Base-by-base conservation (phyloP, 2,797 vertebrate species). In the Chiroxiphia lanceolata region DNA sequence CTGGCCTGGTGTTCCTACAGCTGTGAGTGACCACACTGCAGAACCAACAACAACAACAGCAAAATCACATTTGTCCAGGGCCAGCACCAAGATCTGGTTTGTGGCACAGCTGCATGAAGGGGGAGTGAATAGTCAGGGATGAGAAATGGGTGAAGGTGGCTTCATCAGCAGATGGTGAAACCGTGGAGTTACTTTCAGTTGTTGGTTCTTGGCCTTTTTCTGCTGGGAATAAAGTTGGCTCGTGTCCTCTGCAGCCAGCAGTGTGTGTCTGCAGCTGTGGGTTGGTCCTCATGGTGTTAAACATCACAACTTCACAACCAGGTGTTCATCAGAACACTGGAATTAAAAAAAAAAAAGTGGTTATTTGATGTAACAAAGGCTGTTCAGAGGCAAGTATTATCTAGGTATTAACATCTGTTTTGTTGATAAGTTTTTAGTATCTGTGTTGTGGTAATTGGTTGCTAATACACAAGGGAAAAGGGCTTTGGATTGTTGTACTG, bases 191-290 rank as follows among this genome's bases (percentile, higher is more conserved):
- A 5, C 21, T 87, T 61, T 15, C 34, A 88, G 63, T 80, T 91
- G 15, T 65, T 88, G 69, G 34, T 72, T 82, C 53, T 77, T 70
- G 42, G n/a, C 53, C 9, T 3, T 83, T 89, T 79, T 13, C 25
- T 91, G 18, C 9, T 83, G 36, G 71, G 31, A 78, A 4, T 40
- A 26, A 9, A 18, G 20, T 20, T 81, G 29, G 11, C 34, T 83
- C 0, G 0, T 65, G 56, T 42, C 29, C 67, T 79, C 7, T 34
- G 42, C 23, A 76, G n/a, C 29, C 50, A 82, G 22, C 36, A 69
- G 21, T 0, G 3, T 2, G 5, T 63, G 22, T 76, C 3, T 42
- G 36, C 1, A 0, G 51, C 54, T 64, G 11, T 33, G 33, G 17
- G 4, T 56, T 67, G 40, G 51, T 84, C 34, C 40, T 87, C 4